Evolutionary conservation across 2,888 invertebrate genomes (phyloP).

Genomic region (Nycteola revayana): DNA sequence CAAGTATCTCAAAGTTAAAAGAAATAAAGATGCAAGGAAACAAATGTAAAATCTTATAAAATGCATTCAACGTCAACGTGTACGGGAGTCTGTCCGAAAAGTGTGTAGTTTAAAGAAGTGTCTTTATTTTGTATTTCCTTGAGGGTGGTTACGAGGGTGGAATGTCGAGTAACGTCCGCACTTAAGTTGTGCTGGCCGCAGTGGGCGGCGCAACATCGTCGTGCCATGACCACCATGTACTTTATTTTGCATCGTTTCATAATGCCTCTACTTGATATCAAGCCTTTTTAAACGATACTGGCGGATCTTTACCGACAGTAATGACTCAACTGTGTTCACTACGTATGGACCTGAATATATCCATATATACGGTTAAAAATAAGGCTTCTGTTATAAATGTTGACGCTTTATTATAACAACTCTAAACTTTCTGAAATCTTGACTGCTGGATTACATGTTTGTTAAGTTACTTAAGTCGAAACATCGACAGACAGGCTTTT

Average conservation of each 20-base stretch:
- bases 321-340: too few species aligned
- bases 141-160: conserved; percentile 35
- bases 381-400: conserved; percentile 29
- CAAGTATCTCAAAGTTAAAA: conserved; percentile 62
- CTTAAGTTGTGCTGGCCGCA: conserved; percentile 41
- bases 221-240: conserved; percentile 18
- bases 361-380: too few species aligned
- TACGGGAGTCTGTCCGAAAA: conserved; percentile 53
- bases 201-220: conserved; percentile 21
- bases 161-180: conserved; percentile 49
- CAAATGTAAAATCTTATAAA: conserved; percentile 72
- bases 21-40: conserved; percentile 61
- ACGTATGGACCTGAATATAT: too few species aligned
- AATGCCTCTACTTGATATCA: too few species aligned
- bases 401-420: conserved; percentile 2
- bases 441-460: too few species aligned
- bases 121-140: conserved; percentile 55
- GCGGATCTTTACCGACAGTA: too few species aligned
- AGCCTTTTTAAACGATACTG: too few species aligned
- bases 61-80: conserved; percentile 72
- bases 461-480: conserved; percentile 30
- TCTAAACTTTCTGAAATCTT: too few species aligned
- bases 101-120: conserved; percentile 52
- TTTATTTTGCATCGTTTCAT: conserved; percentile 43
- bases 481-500: conserved; percentile 36